Base-by-base conservation (phyloP, 2,797 vertebrate species). In the Mormyrops boulengeri region DNA sequence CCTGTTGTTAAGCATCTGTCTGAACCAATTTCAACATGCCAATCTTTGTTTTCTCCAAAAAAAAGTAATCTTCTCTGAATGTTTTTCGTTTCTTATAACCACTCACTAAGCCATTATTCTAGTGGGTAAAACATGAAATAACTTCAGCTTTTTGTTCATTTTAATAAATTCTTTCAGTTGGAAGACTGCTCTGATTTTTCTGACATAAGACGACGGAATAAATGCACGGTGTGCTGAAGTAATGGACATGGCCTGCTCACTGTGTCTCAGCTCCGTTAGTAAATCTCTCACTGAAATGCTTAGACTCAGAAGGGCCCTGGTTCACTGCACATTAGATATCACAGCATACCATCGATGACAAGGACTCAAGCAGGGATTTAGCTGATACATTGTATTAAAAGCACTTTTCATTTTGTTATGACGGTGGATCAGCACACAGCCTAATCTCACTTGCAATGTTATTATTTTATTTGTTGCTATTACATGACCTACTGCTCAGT, bases 41-140 rank as follows among this genome's bases (percentile, higher is more conserved):
- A 30, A 66, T 47, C 89, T 44, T 14, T 49, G 49, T 57, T 53
- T 5, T 88, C 44, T 86, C 90, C 66, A 30, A 89, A 85, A 88
- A 91, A 91, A 91, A 91, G 38, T 90, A n/a, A 57, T 19, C 90
- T 93, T 91, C 89, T 92, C 47, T 88, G 90, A 50, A 89, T 14
- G 66, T 52, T 91, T 89, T 90, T 91, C 47, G 50, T 19, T 87
- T n/a, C 73, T 19, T 44, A 19, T 41, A 77, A 44, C 1, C 19
- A 6, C 38, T 44, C 73, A 80, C 2, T 47, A 19, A 73, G 12
- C 66, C 30, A 17, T 73, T 73, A 47, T 17, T 47, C 5, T n/a
- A 9, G 73, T 47, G 73, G 30, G 30, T 17, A 38, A 80, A 80
- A 47, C n/a, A 44, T 80, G 3, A 80, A 80, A 22, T 52, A 8